Base-by-base conservation (phyloP, 2,888 invertebrate species). In the Uloborus plumipes region DNA sequence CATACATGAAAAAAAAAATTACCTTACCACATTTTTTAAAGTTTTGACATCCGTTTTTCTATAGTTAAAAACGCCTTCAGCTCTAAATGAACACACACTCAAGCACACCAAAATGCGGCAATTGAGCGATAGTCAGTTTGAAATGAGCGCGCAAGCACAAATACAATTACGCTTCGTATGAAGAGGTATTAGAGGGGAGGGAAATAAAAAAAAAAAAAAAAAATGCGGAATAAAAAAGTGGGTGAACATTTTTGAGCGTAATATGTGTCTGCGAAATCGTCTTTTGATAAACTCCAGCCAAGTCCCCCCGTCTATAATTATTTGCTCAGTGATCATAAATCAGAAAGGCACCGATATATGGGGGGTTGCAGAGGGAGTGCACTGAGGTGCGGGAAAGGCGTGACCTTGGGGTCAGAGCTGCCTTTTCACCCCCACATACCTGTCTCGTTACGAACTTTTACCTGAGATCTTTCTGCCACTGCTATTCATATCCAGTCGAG, bases 251-350 rank as follows among this genome's bases (percentile, higher is more conserved):
- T 67, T 74, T 49, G 65, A 49, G 61, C 31, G 69, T 74, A 80
- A 74, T 80, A 74, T 80, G 69, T 74, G 80, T 74, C 73, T 62
- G 66, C 66, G 50, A 50, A 73, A 69, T 58, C 16, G 69, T 31
- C 67, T 64, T 62, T 62, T 55, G 47, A 61, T 61, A 62, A n/a
- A 26, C 58, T 26, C 49, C 61, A 55, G 58, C 69, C 39, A 39
- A 39, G 39, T 39, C 39, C 16, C n/a, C 16, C 64, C 59, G 70
- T 64, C 80, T 81, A 74, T 74, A 81, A 81, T 81, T 81, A 81
- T 74, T 74, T 81, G 73, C 26, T 62, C 79, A 73, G 73, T 73
- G 62, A 80, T 70, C 80, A 81, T 81, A 81, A 81, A 81, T 81
- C 80, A 81, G 80, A 73, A 71, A 70, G 49, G 51, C 66, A 31